Percentiles rank a stretch among this genome's conserved stretches.
phyloP scores from a whole-genome alignment of 1,140 invertebrate species.

The Zeugodacus cucurbitae region DNA sequence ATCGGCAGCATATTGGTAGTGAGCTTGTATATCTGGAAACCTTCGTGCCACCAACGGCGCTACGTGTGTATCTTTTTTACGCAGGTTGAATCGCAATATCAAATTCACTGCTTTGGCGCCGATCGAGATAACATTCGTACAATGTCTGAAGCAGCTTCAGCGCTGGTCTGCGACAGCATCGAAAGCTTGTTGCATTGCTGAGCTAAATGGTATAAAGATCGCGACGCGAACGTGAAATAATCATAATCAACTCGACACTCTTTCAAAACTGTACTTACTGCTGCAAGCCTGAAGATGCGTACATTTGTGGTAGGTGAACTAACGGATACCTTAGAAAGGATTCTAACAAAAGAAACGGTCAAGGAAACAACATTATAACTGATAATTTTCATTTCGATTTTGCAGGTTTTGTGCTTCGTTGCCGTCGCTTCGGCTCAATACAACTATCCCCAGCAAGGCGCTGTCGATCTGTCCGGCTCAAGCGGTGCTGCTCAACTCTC shows the following conservation, averaged over 20 bases:
- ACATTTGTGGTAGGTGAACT: slow-evolving; percentile 53
- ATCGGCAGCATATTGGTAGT: not conserved
- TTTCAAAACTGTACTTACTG: slow-evolving; percentile 43
- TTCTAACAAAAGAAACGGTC: not conserved
- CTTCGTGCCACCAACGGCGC: not conserved
- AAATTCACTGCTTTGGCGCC: not conserved
- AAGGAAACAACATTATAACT: not conserved
- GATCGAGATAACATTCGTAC: not conserved
- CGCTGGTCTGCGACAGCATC: not conserved
- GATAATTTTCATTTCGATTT: not conserved
- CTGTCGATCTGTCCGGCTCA: not conserved
- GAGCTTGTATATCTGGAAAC: not conserved
- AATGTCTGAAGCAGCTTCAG: not conserved
- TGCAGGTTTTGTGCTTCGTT: slow-evolving; percentile 44
- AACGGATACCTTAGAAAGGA: not conserved
- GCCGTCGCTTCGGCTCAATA: slow-evolving; percentile 44
- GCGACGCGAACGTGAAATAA: slow-evolving; percentile 40
- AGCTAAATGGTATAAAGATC: slow-evolving; percentile 14
- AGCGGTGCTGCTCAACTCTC: slow-evolving; percentile 21
- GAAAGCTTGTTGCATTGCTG: not conserved
- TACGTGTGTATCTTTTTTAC: not conserved
- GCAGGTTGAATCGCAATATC: not conserved
- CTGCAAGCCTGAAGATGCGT: slow-evolving; percentile 53
- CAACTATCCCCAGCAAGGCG: slow-evolving; percentile 36
- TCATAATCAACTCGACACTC: slow-evolving; percentile 51